Conservation (phyloP, 2,113 vertebrate genomes). For the Lutjanus erythropterus region DNA sequence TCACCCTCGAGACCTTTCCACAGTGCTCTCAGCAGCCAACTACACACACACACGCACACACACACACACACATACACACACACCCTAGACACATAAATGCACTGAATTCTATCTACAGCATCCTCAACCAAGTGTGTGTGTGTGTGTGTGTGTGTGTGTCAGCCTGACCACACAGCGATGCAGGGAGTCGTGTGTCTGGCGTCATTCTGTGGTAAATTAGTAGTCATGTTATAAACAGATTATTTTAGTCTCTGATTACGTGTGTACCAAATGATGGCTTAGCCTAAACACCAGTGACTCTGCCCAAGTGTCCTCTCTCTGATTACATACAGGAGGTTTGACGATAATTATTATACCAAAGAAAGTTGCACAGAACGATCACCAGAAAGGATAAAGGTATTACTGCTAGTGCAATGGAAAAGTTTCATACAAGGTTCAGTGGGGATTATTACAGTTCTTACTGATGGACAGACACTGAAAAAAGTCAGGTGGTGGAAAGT, state of each 20-base stretch:
- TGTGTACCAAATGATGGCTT: slow-evolving; percentile 70
- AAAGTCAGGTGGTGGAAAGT: neutral
- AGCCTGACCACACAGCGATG: slow-evolving; percentile 62
- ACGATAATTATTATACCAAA: slow-evolving; percentile 54
- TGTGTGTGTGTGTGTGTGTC: slow-evolving; percentile 56
- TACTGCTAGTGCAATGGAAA: neutral
- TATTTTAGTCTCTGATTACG: slow-evolving; percentile 76
- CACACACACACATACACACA: slow-evolving; percentile 43
- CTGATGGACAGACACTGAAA: neutral
- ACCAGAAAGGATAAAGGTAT: slow-evolving; percentile 18
- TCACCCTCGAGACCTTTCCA: slow-evolving; percentile 70
- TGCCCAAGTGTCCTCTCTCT: slow-evolving; percentile 53
- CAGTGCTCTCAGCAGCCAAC: slow-evolving; percentile 42
- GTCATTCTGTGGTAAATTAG: slow-evolving; percentile 78
- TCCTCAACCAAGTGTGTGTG: slow-evolving; percentile 15
- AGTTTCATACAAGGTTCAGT: no score
- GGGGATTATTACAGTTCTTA: neutral
- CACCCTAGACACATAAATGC: slow-evolving; percentile 19
- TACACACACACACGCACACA: slow-evolving; percentile 13
- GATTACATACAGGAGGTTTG: slow-evolving; percentile 58
- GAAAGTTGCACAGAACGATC: slow-evolving; percentile 31
- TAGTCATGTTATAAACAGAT: slow-evolving; percentile 69
- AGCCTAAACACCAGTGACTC: slow-evolving; percentile 58
- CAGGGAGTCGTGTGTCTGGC: slow-evolving; percentile 62
- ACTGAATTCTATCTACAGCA: slow-evolving; percentile 46